Evolutionary conservation across 2,797 vertebrate species (phyloP).

Genomic region (Oreortyx pictus): DNA sequence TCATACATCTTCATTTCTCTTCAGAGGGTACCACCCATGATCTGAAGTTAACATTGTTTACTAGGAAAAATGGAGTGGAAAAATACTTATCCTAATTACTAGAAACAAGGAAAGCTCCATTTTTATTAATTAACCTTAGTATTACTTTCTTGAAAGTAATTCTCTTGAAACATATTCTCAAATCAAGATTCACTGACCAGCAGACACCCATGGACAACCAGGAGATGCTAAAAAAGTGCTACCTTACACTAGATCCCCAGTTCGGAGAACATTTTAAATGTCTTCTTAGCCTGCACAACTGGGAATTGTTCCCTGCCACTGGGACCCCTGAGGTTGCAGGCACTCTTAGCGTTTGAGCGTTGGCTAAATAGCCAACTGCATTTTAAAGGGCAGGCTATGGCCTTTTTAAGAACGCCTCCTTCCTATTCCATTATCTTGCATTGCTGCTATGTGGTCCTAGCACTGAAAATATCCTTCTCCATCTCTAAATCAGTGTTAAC

Average conservation of each 20-base stretch:
- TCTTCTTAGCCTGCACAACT: neutral
- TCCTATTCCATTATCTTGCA: neutral
- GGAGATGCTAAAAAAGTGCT: neutral
- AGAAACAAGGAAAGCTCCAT: neutral
- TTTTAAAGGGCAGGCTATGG: neutral
- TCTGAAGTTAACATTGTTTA: neutral
- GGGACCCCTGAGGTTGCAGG: neutral
- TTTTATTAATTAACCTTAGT: neutral
- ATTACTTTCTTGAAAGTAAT: neutral
- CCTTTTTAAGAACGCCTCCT: neutral
- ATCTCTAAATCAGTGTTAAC: neutral
- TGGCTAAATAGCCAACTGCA: neutral
- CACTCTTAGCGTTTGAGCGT: neutral
- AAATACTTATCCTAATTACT: neutral
- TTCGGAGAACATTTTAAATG: neutral
- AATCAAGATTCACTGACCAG: neutral
- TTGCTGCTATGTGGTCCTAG: neutral
- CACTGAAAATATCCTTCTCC: neutral
- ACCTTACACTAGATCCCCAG: neutral
- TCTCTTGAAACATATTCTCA: neutral
- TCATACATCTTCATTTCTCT: neutral
- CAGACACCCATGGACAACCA: neutral
- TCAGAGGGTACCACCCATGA: neutral
- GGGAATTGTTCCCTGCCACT: neutral
- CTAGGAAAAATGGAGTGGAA: rapidly evolving